A percentile compares a stretch with the other conserved stretches of the same genome.
Evolutionary conservation across 2,113 vertebrate species (phyloP).

Genomic region (Chaetodon auriga): DNA sequence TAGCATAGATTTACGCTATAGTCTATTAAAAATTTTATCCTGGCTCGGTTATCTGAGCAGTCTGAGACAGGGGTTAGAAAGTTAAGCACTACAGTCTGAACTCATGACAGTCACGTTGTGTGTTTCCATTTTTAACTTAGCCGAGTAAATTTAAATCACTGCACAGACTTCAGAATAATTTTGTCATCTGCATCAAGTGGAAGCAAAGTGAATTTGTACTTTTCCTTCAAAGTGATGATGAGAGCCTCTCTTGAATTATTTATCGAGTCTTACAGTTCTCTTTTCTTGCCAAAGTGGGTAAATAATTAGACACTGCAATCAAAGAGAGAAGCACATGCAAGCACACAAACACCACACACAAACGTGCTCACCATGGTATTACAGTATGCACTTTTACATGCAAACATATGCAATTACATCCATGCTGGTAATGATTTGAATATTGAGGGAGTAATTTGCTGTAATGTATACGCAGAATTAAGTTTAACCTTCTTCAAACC

Average conservation of each 20-base stretch:
- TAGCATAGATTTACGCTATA: no score
- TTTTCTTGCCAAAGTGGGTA: conserved; percentile 26
- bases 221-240: conserved; percentile 33
- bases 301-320: conserved; percentile 57
- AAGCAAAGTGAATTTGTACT: conserved; percentile 25
- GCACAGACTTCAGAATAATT: conserved; percentile 9
- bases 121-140: conserved; percentile 31
- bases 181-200: conserved; percentile 17
- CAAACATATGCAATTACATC: conserved; percentile 15
- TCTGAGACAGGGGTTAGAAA: conserved; percentile 1
- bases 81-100: background rate
- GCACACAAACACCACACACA: background rate
- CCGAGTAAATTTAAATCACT: conserved; percentile 19
- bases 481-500: background rate
- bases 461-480: background rate
- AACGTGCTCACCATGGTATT: background rate
- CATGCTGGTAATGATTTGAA: conserved; percentile 11
- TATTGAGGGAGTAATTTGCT: background rate
- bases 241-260: conserved; percentile 39
- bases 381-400: background rate
- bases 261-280: conserved; percentile 20
- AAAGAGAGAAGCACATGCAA: conserved; percentile 21
- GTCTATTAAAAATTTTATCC: no score
- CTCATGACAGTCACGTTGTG: conserved; percentile 7
- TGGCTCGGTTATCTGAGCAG: background rate